Base-by-base conservation (phyloP, 1,140 invertebrate species). In the Neuroterus valhalla region DNA sequence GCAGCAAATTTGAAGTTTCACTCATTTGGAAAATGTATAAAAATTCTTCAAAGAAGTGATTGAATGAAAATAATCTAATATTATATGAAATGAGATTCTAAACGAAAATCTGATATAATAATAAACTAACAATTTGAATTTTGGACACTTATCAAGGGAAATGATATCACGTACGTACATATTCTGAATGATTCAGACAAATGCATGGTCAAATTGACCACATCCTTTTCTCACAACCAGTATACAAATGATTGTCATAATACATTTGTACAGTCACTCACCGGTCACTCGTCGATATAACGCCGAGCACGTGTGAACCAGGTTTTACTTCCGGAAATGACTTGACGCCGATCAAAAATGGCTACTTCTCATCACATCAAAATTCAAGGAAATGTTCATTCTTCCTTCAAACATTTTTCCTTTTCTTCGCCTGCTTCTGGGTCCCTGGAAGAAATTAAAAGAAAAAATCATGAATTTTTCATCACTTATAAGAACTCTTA, bases 261-360 rank as follows among this genome's bases (percentile, higher is more conserved):
- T 50, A 62, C 31, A 62, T 14, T 62, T 62, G 3, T 26, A 62
- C 4, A 26, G 52, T 31, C 52, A 62, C 52, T 62, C 23, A 62
- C 52, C 52, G 26, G 26, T 62, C 52, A 62, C 52, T 62, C 52
- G 52, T 62, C 52, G 52, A 26, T 62, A 14, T 62, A 62, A 62
- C 52, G 52, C 26, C 52, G 52, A 62, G 52, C 52, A 62, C 52
- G 52, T 62, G 52, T 26, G 31, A 62, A 62, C 21, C 11, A 15
- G 23, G 15, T 62, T 62, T 62, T 62, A 26, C 52, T 26, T 62
- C 52, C 52, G 21, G 21, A 62, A 62, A 62, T 62, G 11, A 31
- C 12, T 31, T 62, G 19, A 62, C 23, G 10, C 21, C 52, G 15
- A 62, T 62, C 52, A 62, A 62, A 62, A 14, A 31, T 62, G 0